Evolutionary conservation across 2,888 invertebrate species (phyloP), one percentile per base, ranked within the genome.

Genomic region (Cosmia trapezina): DNA sequence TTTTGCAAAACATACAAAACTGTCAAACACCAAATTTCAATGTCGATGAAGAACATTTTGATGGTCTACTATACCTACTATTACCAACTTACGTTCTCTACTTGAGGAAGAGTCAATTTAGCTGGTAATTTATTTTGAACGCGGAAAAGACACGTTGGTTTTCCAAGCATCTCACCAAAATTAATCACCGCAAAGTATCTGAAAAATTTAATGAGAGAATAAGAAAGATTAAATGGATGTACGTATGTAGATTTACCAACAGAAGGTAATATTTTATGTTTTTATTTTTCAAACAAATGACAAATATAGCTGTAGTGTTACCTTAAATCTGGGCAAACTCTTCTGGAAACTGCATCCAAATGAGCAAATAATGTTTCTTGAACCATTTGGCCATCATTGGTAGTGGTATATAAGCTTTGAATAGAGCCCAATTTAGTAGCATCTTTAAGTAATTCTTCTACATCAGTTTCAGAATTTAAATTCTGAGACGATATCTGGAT

Each of bases 301-400:
- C 4, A 22, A 14, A 69, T 37, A 37, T 2, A 5, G 1, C 14
- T 54, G 4, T 11, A 1, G 6, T 19, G 4, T 69, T 41, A 68
- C 92, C 85, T 88, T 53, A 92, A 61, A 12, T 82, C 61, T 3
- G 86, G 84, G 63, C 89, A 89, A 4, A 87, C 37, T 80, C 86
- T 88, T 75, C 88, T 89, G 6, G 90, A 83, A 7, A 71, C 75
- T 28, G 68, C 37, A 81, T 92, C 91, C 12, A 92, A 69, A 47
- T 80, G 69, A 57, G 63, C 64, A 4, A 91, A 71, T 0, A 87
- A 43, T 14, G 74, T 70, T 49, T 86, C 76, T 22, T 80, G 69
- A 4, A 74, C 62, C 1, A 69, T 78, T 17, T 70, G 65, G n/a
- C 75, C 62, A 41, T 75, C 71, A 17, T 81, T 81, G 28, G 79